Base-by-base conservation (phyloP, 1,140 invertebrate species). In the Zaprionus camerounensis region DNA sequence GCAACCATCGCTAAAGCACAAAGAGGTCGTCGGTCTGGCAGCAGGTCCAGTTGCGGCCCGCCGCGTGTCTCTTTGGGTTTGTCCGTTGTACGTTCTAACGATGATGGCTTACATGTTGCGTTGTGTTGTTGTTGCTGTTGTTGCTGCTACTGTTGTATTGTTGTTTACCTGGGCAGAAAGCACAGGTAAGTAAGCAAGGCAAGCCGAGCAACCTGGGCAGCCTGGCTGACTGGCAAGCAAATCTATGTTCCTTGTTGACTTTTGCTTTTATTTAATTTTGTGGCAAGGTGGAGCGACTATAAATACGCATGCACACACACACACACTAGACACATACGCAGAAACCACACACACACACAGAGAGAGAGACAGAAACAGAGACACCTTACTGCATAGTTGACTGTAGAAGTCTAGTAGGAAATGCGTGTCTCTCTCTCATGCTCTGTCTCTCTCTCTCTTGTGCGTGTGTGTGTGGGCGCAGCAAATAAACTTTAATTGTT, bases 231-330 rank as follows among this genome's bases (percentile, higher is more conserved):
- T 62, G 70, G 72, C 81, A 85, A 85, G 82, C 82, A 85, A 85
- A 88, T 88, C 84, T 90, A 90, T 88, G 84, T 79, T 88, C 81
- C 78, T 90, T 90, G 84, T 88, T 88, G 84, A 88, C 84, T 88
- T 88, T 88, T 84, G 85, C 84, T 88, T 88, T 90, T 88, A 88
- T 88, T 88, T 88, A 88, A 88, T 88, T 88, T 88, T 88, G 84
- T 88, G 85, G 84, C 84, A 84, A 83, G 85, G 81, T 57, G 64
- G 61, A 64, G 61, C 78, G 73, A 66, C 84, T 90, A 90, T 88
- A 88, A 88, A 88, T 88, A 88, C 84, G 88, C 78, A 88, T 71
- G 81, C 76, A 68, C 64, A 36, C 31, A 17, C 17, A 85, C 12
- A 38, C 36, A 15, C 41, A 46, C 41, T 34, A 9, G 2, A 46